Conservation (phyloP, 2,113 vertebrate species). For the Aptenodytes forsteri region DNA sequence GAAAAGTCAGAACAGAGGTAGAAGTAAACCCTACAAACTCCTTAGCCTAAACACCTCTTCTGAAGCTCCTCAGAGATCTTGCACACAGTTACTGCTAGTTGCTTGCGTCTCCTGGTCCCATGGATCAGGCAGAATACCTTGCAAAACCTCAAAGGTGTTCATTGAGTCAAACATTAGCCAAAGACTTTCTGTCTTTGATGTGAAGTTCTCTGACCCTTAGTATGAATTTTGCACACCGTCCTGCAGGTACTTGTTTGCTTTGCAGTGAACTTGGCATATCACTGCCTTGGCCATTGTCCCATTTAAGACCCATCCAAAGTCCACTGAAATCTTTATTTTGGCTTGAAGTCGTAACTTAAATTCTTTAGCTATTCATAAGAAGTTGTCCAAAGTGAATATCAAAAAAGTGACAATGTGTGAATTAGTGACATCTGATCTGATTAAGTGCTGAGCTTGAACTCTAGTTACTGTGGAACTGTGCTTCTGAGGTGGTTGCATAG, state of each 20-base stretch:
- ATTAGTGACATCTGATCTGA: not conserved
- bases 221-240: not conserved
- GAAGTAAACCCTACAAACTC: not conserved
- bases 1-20: not conserved
- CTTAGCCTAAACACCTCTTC: not conserved
- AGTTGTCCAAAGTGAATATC: not conserved
- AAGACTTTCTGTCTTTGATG: not conserved
- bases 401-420: not conserved
- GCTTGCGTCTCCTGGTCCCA: not conserved
- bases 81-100: not conserved
- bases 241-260: not conserved
- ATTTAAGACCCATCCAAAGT: not conserved
- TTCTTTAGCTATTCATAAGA: not conserved
- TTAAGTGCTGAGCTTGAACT: not conserved
- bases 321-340: not conserved
- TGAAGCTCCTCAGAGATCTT: not conserved
- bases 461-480: not conserved
- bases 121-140: not conserved
- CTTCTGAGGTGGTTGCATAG: not conserved
- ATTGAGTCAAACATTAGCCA: not conserved
- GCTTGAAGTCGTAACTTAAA: not conserved
- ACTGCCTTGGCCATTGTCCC: no score
- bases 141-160: not conserved
- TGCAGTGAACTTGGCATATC: not conserved
- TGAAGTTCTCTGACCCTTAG: not conserved